phyloP scores from a whole-genome alignment of 2,113 vertebrate genomes.

The Emydura subglobosa region DNA sequence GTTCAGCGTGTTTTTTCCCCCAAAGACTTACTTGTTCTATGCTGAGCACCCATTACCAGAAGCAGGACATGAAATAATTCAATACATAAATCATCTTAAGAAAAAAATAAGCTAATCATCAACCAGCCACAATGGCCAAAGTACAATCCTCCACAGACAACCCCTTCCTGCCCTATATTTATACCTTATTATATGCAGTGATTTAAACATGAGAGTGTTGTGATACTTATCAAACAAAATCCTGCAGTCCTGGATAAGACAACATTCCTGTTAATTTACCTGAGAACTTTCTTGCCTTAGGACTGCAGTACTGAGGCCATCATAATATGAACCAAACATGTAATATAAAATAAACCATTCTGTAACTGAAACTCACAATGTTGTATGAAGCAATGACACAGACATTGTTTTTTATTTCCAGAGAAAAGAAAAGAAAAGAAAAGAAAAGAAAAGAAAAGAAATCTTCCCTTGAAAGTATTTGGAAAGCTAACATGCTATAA shows the following conservation, averaged over 20 bases:
- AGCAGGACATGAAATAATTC: not conserved
- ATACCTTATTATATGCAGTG: not conserved
- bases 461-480: not conserved
- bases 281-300: not conserved
- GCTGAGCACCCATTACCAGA: not conserved
- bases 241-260: not conserved
- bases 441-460: not conserved
- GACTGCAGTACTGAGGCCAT: not conserved
- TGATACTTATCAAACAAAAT: not conserved
- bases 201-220: not conserved
- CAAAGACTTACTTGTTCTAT: not conserved
- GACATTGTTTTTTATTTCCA: fast-evolving
- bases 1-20: not conserved
- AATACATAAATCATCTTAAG: not conserved
- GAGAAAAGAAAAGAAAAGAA: not conserved
- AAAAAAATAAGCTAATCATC: not conserved
- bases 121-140: not conserved
- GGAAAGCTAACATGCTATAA: not conserved
- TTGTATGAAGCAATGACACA: fast-evolving
- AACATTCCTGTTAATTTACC: not conserved
- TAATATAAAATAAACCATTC: not conserved
- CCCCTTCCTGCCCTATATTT: not conserved
- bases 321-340: not conserved
- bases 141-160: not conserved
- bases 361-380: not conserved